Conservation (phyloP, 1,140 invertebrate genomes). For the Helicorthomorpha holstii region DNA sequence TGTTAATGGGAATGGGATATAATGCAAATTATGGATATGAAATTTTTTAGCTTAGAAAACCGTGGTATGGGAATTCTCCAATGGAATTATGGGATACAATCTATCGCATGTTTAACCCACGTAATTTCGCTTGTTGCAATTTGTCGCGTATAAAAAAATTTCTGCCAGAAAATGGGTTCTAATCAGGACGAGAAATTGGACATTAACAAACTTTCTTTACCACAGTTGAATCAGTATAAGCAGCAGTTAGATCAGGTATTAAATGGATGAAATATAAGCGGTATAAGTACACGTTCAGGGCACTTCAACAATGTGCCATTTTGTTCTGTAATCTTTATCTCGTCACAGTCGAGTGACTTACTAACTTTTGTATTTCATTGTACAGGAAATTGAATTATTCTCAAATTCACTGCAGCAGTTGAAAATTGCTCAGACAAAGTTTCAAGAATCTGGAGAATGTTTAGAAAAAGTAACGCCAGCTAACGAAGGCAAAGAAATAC, state of each 20-base stretch:
- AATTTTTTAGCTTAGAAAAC: too few relatives aligned
- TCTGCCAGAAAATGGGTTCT: too few relatives aligned
- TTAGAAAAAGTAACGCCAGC: slow-evolving; percentile 58
- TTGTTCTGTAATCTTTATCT: slow-evolving; percentile 6
- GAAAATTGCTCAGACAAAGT: slow-evolving; percentile 77
- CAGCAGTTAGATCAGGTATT: slow-evolving; percentile 67
- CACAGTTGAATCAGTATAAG: slow-evolving; percentile 59
- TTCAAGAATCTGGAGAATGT: slow-evolving; percentile 66
- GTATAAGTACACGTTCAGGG: slow-evolving; percentile 2
- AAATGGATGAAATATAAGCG: slow-evolving; percentile 9
- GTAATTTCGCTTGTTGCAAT: too few relatives aligned
- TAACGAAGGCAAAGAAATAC: slow-evolving; percentile 55
- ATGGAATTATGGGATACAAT: too few relatives aligned
- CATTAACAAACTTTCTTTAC: slow-evolving; percentile 53
- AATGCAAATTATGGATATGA: too few relatives aligned
- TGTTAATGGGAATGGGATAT: too few relatives aligned
- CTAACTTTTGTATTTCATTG: slow-evolving; percentile 16
- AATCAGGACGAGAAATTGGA: too few relatives aligned
- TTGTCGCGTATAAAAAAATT: too few relatives aligned
- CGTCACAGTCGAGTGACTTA: background rate
- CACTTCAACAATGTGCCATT: background rate
- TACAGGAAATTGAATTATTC: slow-evolving; percentile 65
- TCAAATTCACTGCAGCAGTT: slow-evolving; percentile 72
- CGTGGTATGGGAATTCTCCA: too few relatives aligned
- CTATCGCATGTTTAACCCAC: too few relatives aligned